Conservation (phyloP, 2,113 vertebrate species). For the Barbus barbus region DNA sequence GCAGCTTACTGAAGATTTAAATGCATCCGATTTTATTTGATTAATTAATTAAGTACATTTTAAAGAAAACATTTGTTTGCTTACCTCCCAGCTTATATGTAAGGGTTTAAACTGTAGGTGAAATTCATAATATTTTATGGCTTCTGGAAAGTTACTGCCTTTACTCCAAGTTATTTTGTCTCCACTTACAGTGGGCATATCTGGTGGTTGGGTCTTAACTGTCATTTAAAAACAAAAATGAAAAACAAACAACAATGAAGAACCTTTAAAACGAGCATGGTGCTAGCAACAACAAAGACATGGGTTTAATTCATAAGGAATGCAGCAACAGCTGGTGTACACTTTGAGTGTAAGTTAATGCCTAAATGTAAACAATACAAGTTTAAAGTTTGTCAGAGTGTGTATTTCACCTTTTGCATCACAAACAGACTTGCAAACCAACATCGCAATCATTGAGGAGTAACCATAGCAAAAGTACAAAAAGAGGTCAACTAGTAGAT, state of each 20-base stretch:
- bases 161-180: slow-evolving; percentile 60
- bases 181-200: slow-evolving; percentile 38
- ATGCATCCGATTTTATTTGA: not conserved
- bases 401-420: not conserved
- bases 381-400: not conserved
- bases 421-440: not conserved
- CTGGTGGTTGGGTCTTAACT: slow-evolving; percentile 70
- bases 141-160: accelerated
- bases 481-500: not conserved
- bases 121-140: not conserved
- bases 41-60: not conserved
- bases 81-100: slow-evolving; percentile 60
- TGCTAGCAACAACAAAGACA: not conserved
- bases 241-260: not conserved
- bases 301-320: not conserved
- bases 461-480: not conserved
- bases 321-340: not conserved
- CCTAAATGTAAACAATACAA: not conserved
- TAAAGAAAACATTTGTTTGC: slow-evolving; percentile 11
- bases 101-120: slow-evolving; percentile 62
- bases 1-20: not conserved
- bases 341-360: not conserved
- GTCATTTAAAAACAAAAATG: not conserved
- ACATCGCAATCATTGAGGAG: no score
- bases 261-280: not conserved